A percentile compares a stretch with the other conserved stretches of the same genome.
These are phyloP conservation scores for Scaptomyza caliginosa DNA, from an alignment of 2,888 invertebrate species.

Conservation along the genomic window DNA sequence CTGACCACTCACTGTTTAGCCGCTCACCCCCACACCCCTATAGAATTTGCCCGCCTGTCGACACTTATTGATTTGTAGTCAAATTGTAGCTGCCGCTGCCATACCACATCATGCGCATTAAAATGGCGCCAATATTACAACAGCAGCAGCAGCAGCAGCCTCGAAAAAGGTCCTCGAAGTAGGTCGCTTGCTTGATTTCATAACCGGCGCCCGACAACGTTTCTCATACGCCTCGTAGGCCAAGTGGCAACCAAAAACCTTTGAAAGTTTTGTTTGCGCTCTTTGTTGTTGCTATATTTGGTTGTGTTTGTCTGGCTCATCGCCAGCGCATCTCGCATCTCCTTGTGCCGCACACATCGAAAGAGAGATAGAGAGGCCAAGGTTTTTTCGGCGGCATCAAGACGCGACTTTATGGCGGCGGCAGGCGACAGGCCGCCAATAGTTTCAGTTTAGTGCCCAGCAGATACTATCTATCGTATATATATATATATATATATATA, in stretches of 20 bases:
- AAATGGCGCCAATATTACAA: constrained; percentile 72
- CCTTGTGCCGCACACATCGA: constrained; percentile 41
- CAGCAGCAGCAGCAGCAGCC: constrained; percentile 41
- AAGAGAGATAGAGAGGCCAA: constrained; percentile 63
- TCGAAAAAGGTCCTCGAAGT: constrained; percentile 40
- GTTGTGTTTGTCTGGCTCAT: constrained; percentile 57
- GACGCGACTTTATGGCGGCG: constrained; percentile 81
- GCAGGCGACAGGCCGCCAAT: constrained; percentile 63
- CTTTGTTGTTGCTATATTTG: constrained; percentile 10
- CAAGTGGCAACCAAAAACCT: constrained; percentile 52
- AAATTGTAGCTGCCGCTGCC: constrained; percentile 62
- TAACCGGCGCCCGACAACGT: constrained; percentile 39
- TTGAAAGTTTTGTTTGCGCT: constrained; percentile 61
- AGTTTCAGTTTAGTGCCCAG: constrained; percentile 64
- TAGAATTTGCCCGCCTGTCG: constrained; percentile 6
- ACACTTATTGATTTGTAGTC: constrained; percentile 75
- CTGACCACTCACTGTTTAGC: constrained; percentile 28
- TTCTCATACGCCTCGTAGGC: constrained; percentile 55
- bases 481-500: constrained; percentile 7
- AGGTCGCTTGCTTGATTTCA: constrained; percentile 65
- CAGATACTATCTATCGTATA: constrained; percentile 38
- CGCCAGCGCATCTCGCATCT: constrained; percentile 62
- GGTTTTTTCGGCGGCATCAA: constrained; percentile 75
- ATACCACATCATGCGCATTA: constrained; percentile 51
- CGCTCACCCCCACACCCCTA: not conserved